These are phyloP conservation scores for Odontocolon sp. DNA, from an alignment of 2,888 invertebrate genomes.

Conservation along the genomic window DNA sequence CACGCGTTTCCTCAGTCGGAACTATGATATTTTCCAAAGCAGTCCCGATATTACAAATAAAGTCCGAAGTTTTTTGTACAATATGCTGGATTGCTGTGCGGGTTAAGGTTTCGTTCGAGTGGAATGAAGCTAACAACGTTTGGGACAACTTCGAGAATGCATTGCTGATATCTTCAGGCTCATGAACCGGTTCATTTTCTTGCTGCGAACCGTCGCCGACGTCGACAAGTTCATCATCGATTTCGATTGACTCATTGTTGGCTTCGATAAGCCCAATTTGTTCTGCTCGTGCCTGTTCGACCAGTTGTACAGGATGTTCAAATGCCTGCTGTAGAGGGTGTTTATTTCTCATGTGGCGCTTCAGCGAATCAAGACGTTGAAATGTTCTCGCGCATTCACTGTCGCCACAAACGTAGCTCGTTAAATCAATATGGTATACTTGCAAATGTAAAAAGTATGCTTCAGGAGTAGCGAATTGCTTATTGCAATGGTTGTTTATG, in stretches of 20 bases:
- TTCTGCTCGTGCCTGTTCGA: background rate
- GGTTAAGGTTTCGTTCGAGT: slow-evolving; percentile 17
- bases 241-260: too few relatives aligned
- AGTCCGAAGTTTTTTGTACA: slow-evolving; percentile 25
- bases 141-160: background rate
- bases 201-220: background rate
- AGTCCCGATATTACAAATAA: slow-evolving; percentile 33
- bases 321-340: slow-evolving; percentile 4
- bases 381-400: slow-evolving; percentile 17
- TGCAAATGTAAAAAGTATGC: slow-evolving; percentile 31
- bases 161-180: background rate
- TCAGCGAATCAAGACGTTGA: slow-evolving; percentile 35
- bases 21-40: slow-evolving; percentile 22
- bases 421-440: slow-evolving; percentile 16
- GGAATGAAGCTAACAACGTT: slow-evolving; percentile 2
- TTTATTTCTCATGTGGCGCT: slow-evolving; percentile 29
- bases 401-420: slow-evolving; percentile 19
- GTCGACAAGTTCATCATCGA: too few relatives aligned
- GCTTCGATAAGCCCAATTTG: background rate
- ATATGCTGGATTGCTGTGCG: slow-evolving; percentile 29
- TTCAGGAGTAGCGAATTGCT: slow-evolving; percentile 18
- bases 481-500: slow-evolving; percentile 11
- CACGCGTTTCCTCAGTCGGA: background rate
- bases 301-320: slow-evolving; percentile 1
- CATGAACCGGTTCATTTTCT: background rate